These are phyloP conservation scores for Tichodroma muraria DNA, from an alignment of 2,113 vertebrate species.

Conservation along the genomic window DNA sequence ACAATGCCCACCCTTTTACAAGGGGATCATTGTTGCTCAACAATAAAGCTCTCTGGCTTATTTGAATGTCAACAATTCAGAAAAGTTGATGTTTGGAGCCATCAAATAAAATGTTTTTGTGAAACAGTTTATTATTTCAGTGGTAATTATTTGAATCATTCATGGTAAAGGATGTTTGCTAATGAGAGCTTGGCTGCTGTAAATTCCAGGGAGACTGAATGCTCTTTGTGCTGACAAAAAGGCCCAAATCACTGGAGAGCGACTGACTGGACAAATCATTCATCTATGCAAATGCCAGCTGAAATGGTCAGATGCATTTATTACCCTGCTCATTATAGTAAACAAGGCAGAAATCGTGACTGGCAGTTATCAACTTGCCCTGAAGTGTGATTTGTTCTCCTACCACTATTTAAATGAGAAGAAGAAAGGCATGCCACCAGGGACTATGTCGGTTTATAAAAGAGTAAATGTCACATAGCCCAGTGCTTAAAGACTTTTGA, in stretches of 20 bases:
- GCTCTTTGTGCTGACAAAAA: constrained; percentile 93
- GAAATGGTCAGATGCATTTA: constrained; percentile 87
- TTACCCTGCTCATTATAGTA: constrained; percentile 88
- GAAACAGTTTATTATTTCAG: constrained; percentile 86
- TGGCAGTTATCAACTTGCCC: constrained; percentile 85
- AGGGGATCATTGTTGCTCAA: constrained; percentile 74
- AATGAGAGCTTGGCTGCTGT: constrained; percentile 87
- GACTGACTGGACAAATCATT: constrained; percentile 89
- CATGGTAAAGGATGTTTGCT: constrained; percentile 86
- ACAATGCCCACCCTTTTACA: constrained; percentile 82
- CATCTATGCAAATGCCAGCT: constrained; percentile 93
- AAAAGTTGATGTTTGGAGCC: constrained; percentile 84
- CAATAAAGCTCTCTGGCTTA: constrained; percentile 80
- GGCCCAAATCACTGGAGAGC: constrained; percentile 84
- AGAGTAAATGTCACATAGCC: constrained; percentile 90
- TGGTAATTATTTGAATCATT: constrained; percentile 92
- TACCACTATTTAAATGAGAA: constrained; percentile 82
- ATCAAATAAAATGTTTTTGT: constrained; percentile 89
- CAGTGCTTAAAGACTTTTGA: constrained; percentile 84
- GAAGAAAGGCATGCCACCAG: constrained; percentile 82
- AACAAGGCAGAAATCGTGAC: constrained; percentile 83
- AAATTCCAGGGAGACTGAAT: constrained; percentile 84
- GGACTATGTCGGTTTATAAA: constrained; percentile 82
- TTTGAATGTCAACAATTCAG: constrained; percentile 87
- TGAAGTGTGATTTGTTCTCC: constrained; percentile 82